Percentiles rank a stretch among this genome's conserved stretches.
These are phyloP conservation scores for Notodonta ziczac DNA, from an alignment of 2,888 invertebrate species.

Conservation along the genomic window DNA sequence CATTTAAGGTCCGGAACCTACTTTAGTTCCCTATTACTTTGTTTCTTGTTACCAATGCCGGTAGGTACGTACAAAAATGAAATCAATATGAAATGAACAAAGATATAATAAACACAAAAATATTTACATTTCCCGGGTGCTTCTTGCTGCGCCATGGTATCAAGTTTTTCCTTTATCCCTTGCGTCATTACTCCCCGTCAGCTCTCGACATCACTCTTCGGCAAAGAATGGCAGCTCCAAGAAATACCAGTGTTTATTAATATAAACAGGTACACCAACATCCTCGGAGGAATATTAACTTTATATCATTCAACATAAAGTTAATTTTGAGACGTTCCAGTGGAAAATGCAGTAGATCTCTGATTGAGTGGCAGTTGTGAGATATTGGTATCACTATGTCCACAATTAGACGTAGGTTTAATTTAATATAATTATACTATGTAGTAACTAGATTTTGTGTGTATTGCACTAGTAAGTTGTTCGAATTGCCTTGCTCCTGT, in stretches of 20 bases:
- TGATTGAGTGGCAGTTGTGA: conserved; percentile 17
- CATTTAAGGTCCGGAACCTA: too few species aligned
- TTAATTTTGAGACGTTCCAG: conserved; percentile 9
- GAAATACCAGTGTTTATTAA: conserved; percentile 20
- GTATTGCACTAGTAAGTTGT: conserved; percentile 2
- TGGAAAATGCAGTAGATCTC: background rate
- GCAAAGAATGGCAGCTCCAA: conserved; percentile 23
- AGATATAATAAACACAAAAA: background rate
- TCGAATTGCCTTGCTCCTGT: background rate
- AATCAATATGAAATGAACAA: background rate
- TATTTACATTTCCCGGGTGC: conserved; percentile 38
- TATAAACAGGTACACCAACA: conserved; percentile 15
- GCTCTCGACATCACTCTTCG: conserved; percentile 34
- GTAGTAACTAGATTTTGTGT: conserved; percentile 8
- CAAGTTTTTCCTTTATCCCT: conserved; percentile 26
- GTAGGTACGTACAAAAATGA: too few species aligned
- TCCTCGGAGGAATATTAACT: conserved; percentile 10
- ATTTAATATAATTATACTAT: conserved; percentile 17
- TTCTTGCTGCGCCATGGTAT: conserved; percentile 30
- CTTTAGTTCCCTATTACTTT: background rate
- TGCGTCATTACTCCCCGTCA: conserved; percentile 28
- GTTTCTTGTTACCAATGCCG: too few species aligned
- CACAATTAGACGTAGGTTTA: conserved; percentile 17
- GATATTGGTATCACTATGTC: conserved; percentile 28
- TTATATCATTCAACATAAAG: background rate